A percentile compares a stretch with the other conserved stretches of the same genome.
Evolutionary conservation across 2,113 vertebrate genomes (phyloP).

Genomic region (Rhinolophus sinicus): DNA sequence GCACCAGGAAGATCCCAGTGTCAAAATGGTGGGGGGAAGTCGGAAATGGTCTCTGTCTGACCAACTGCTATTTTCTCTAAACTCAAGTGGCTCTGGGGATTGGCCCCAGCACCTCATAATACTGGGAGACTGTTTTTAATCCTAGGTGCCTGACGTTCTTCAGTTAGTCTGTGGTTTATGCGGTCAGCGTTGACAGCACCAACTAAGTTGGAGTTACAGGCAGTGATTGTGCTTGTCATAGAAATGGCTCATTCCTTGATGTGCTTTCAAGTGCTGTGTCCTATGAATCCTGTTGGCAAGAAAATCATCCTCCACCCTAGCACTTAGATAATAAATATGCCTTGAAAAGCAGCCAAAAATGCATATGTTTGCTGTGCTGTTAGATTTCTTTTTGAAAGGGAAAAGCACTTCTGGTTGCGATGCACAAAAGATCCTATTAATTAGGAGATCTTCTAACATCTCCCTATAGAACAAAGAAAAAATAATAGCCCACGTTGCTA

Average conservation of each 20-base stretch:
- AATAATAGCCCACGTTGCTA: background rate
- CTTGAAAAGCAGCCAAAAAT: constrained; percentile 73
- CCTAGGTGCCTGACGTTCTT: constrained; percentile 57
- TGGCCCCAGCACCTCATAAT: constrained; percentile 42
- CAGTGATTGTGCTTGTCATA: constrained; percentile 67
- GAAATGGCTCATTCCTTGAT: constrained; percentile 65
- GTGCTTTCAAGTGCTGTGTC: constrained; percentile 75
- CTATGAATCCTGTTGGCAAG: constrained; percentile 71
- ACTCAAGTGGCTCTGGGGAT: constrained; percentile 56
- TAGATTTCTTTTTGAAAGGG: constrained; percentile 63
- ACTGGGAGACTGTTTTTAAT: constrained; percentile 53
- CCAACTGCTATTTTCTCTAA: constrained; percentile 70
- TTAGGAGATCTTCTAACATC: constrained; percentile 46
- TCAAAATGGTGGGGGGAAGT: constrained; percentile 37
- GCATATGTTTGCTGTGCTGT: constrained; percentile 72
- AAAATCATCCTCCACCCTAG: constrained; percentile 74
- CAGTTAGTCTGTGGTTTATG: constrained; percentile 69
- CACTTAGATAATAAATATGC: constrained; percentile 78
- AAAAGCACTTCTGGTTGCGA: constrained; percentile 58
- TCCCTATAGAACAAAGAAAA: constrained; percentile 61
- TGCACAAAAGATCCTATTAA: constrained; percentile 69
- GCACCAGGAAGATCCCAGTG: constrained; percentile 40
- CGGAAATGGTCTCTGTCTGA: constrained; percentile 48
- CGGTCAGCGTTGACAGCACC: constrained; percentile 58
- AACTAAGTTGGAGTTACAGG: constrained; percentile 67